phyloP scores from a whole-genome alignment of 2,888 invertebrate species.

The Idaea dimidiata region DNA sequence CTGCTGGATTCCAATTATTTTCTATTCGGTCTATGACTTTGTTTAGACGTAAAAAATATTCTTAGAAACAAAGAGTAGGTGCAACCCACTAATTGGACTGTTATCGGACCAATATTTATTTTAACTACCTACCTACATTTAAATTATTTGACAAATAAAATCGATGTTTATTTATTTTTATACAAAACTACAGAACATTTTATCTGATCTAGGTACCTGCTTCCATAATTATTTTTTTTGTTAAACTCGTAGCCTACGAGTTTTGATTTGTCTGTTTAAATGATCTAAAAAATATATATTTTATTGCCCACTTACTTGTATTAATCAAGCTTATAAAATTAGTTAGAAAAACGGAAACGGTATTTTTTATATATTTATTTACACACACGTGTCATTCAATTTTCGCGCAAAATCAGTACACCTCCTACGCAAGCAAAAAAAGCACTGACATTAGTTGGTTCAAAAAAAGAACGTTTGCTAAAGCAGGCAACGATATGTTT shows the following conservation, averaged over 20 bases:
- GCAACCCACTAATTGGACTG: no score
- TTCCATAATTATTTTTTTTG: no score
- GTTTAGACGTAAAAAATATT: no score
- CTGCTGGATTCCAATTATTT: neutral
- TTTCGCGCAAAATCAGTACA: conserved; percentile 41
- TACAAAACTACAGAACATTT: no score
- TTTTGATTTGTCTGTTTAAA: neutral
- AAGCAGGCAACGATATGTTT: neutral
- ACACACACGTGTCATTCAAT: conserved; percentile 56
- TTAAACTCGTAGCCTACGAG: neutral
- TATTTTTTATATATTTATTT: conserved; percentile 19
- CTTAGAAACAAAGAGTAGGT: no score
- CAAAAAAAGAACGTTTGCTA: conserved; percentile 46
- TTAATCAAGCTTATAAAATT: neutral
- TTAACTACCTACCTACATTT: no score
- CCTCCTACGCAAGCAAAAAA: conserved; percentile 40
- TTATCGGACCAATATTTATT: no score
- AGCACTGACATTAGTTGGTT: neutral
- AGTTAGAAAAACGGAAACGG: neutral
- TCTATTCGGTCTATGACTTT: neutral
- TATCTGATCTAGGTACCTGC: no score
- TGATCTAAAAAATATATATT: neutral
- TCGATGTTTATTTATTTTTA: no score
- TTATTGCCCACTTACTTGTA: neutral
- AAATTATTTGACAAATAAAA: no score